Percentiles rank a stretch among this genome's conserved stretches.
Conservation (phyloP, 2,113 vertebrate species). For the Saguinus imperator region DNA sequence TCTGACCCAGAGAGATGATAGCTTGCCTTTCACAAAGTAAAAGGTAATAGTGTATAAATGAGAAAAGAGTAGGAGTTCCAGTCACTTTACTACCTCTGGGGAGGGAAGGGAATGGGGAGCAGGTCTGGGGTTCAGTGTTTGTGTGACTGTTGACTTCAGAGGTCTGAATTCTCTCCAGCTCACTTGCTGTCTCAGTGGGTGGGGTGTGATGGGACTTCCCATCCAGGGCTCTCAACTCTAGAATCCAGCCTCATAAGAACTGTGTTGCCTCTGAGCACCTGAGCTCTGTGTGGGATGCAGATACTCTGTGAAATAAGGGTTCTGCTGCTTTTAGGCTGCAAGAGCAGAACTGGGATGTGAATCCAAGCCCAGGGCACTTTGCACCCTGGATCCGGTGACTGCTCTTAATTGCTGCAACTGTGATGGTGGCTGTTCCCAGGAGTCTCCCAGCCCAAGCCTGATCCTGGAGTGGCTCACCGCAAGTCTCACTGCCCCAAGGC, state of each 20-base stretch:
- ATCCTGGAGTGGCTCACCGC: background rate
- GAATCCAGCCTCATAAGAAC: background rate
- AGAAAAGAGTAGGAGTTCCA: background rate
- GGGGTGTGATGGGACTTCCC: background rate
- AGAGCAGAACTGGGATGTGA: background rate
- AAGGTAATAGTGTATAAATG: background rate
- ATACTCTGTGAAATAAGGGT: background rate
- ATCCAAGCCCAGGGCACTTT: too few species aligned
- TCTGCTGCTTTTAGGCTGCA: background rate
- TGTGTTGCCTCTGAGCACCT: background rate
- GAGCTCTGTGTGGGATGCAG: background rate
- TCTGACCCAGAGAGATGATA: background rate
- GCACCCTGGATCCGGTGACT: fast-evolving
- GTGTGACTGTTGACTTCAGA: background rate
- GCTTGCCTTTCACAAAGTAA: background rate
- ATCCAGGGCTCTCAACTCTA: background rate
- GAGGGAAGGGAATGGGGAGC: background rate
- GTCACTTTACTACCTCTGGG: background rate
- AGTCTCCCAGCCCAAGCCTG: background rate
- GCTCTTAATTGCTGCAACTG: background rate
- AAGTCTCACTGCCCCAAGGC: background rate
- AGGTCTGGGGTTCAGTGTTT: background rate
- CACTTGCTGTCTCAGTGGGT: background rate
- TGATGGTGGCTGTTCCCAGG: background rate
- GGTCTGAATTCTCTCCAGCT: background rate